Evolutionary conservation across 2,888 invertebrate species (phyloP).

Genomic region (Noctua pronuba): DNA sequence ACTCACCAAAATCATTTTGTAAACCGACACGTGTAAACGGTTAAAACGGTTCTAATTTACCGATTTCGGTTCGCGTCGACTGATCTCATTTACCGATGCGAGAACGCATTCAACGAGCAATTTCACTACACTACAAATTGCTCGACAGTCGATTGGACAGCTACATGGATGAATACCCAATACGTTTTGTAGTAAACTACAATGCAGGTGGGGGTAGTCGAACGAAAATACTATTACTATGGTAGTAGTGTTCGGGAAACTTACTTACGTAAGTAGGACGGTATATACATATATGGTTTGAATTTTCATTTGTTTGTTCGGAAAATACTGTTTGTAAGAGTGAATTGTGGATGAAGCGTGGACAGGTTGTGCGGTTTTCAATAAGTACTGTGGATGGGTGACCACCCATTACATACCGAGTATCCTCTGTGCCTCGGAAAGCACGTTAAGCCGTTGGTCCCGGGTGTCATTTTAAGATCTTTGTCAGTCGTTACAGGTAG

Average conservation of each 20-base stretch:
- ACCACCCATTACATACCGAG: too few species aligned
- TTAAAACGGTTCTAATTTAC: conserved; percentile 11
- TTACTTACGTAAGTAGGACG: background rate
- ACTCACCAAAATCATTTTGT: background rate
- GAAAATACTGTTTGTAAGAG: background rate
- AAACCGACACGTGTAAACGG: background rate
- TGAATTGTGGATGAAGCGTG: background rate
- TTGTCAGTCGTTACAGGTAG: too few species aligned
- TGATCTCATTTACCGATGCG: conserved; percentile 33
- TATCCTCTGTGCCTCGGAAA: too few species aligned
- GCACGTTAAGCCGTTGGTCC: too few species aligned
- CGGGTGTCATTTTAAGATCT: too few species aligned
- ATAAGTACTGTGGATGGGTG: too few species aligned
- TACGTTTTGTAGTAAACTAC: conserved; percentile 15
- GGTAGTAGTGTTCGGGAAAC: background rate
- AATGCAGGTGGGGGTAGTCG: background rate
- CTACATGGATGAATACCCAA: background rate
- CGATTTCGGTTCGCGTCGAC: background rate
- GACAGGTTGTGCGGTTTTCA: background rate
- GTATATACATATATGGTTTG: background rate
- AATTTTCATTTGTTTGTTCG: background rate
- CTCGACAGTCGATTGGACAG: background rate
- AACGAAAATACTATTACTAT: background rate
- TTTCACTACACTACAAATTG: background rate
- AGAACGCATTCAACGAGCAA: background rate